A percentile compares a stretch with the other conserved stretches of the same genome.
These are phyloP conservation scores for Anguilla japonica DNA, from an alignment of 2,113 vertebrate species.

Conservation along the genomic window DNA sequence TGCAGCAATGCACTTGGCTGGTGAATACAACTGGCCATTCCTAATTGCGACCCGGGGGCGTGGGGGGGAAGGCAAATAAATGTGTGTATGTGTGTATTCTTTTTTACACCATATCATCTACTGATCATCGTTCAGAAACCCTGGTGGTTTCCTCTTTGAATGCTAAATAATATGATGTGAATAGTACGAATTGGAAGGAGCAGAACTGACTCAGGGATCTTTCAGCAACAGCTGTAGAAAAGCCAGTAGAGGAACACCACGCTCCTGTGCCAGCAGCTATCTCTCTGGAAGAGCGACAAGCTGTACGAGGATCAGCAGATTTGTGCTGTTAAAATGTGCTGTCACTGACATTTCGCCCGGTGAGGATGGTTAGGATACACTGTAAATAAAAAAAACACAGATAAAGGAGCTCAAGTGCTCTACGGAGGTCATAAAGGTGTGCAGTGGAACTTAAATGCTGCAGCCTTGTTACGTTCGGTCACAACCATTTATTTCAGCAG, in stretches of 20 bases:
- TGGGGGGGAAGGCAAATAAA: too few relatives aligned
- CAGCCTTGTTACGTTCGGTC: background rate
- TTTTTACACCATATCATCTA: too few relatives aligned
- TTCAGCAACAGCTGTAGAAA: background rate
- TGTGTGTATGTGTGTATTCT: too few relatives aligned
- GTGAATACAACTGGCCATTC: too few relatives aligned
- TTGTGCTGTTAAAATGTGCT: background rate
- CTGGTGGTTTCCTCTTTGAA: background rate
- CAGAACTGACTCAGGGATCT: background rate
- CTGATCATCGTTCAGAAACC: too few relatives aligned
- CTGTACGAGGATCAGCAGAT: background rate
- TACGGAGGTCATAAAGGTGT: background rate
- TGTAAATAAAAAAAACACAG: background rate
- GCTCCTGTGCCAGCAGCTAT: background rate
- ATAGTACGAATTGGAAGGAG: background rate
- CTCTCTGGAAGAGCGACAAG: background rate
- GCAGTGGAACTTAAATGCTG: background rate
- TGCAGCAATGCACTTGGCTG: too few relatives aligned
- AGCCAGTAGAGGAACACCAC: background rate
- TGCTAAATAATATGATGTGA: background rate
- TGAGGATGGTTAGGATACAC: background rate
- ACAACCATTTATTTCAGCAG: background rate
- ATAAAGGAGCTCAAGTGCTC: background rate
- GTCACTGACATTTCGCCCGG: background rate
- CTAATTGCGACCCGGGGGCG: too few relatives aligned